These are phyloP conservation scores for Pogonocichla stellata DNA, from an alignment of 2,113 vertebrate genomes.

Conservation along the genomic window DNA sequence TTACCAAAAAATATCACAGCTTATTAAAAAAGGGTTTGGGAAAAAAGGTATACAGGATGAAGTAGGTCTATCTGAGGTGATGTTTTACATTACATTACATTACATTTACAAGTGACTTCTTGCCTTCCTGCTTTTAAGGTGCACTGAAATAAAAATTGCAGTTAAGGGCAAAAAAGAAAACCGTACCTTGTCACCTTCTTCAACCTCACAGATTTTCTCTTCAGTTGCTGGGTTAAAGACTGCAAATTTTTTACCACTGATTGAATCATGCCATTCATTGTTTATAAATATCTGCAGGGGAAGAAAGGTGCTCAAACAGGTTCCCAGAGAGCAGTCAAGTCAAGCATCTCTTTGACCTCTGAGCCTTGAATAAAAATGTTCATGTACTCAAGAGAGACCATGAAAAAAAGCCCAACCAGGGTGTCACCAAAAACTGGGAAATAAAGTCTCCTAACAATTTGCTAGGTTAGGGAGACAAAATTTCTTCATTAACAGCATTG, in stretches of 20 bases:
- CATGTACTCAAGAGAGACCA: neutral
- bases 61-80: neutral
- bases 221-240: constrained; percentile 84
- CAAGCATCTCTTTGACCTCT: neutral
- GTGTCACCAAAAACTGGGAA: neutral
- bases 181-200: constrained; percentile 84
- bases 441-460: neutral
- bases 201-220: constrained; percentile 85
- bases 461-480: neutral
- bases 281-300: constrained; percentile 84
- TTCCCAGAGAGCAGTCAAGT: neutral
- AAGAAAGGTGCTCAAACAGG: neutral
- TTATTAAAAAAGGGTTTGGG: neutral
- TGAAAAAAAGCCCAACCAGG: neutral
- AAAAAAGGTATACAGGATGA: neutral
- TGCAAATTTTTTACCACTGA: constrained; percentile 82
- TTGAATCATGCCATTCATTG: constrained; percentile 85
- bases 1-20: accelerated
- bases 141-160: neutral
- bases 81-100: neutral
- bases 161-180: neutral
- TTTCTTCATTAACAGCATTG: neutral
- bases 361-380: neutral
- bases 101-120: neutral
- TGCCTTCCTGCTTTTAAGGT: neutral